Evolutionary conservation across 2,888 invertebrate genomes (phyloP).

Genomic region (Leucozona laternaria): DNA sequence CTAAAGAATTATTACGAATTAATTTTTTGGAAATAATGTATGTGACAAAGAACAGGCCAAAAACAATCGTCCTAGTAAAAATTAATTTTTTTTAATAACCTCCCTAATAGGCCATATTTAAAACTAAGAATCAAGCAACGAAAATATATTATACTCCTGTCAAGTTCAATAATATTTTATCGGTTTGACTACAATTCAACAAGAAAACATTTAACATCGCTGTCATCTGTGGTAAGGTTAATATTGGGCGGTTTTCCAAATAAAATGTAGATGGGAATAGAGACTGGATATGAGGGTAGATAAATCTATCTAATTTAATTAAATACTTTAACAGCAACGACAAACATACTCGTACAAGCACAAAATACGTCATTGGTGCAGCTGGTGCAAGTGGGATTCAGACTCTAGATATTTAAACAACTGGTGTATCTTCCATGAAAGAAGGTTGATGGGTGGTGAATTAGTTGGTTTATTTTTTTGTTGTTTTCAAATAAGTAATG

Average conservation of each 20-base stretch:
- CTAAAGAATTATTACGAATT: too few relatives aligned
- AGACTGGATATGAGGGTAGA: constrained; percentile 25
- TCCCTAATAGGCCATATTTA: too few relatives aligned
- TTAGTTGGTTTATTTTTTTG: not conserved
- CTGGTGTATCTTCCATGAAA: not conserved
- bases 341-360: constrained; percentile 28
- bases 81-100: too few relatives aligned
- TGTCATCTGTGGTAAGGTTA: not conserved
- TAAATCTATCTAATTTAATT: constrained; percentile 65
- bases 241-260: not conserved
- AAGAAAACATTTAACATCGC: not conserved
- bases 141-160: too few relatives aligned
- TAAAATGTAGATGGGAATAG: not conserved
- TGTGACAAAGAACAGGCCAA: too few relatives aligned
- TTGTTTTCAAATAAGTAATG: not conserved
- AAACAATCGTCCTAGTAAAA: too few relatives aligned
- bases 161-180: not conserved
- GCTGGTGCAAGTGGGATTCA: not conserved
- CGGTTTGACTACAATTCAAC: not conserved
- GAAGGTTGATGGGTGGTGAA: not conserved
- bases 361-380: constrained; percentile 34
- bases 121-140: too few relatives aligned
- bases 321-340: constrained; percentile 50
- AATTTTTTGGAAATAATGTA: too few relatives aligned
- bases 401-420: constrained; percentile 13